These are phyloP conservation scores for Fopius arisanus DNA, from an alignment of 1,140 invertebrate species.

Conservation along the genomic window DNA sequence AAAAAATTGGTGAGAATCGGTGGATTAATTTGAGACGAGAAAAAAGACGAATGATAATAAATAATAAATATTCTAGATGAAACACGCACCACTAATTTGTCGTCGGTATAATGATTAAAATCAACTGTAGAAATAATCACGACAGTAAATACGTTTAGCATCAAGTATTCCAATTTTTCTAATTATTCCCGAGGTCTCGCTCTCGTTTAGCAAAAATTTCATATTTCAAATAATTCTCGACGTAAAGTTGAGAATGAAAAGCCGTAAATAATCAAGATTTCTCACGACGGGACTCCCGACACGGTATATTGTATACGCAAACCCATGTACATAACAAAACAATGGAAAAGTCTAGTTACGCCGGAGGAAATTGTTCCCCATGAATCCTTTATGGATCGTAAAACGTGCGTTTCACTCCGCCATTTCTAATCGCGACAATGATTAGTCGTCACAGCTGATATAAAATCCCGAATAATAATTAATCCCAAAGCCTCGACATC, in stretches of 20 bases:
- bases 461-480: neutral
- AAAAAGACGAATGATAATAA: neutral
- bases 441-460: conserved; percentile 17
- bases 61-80: neutral
- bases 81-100: conserved; percentile 56
- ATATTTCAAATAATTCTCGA: neutral
- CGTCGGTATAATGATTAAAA: conserved; percentile 44
- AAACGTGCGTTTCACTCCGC: conserved; percentile 36
- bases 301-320: neutral
- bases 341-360: conserved; percentile 19
- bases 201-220: too few relatives aligned
- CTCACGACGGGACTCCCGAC: conserved; percentile 18
- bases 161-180: neutral
- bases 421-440: conserved; percentile 20
- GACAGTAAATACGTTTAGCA: conserved; percentile 46
- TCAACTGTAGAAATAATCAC: conserved; percentile 28
- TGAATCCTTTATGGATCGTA: conserved; percentile 57
- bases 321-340: neutral
- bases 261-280: conserved; percentile 43
- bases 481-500: neutral
- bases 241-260: conserved; percentile 21
- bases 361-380: conserved; percentile 51
- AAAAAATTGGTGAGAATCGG: neutral
- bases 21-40: neutral
- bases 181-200: too few relatives aligned